phyloP scores from a whole-genome alignment of 1,140 invertebrate species.

The Contarinia nasturtii region DNA sequence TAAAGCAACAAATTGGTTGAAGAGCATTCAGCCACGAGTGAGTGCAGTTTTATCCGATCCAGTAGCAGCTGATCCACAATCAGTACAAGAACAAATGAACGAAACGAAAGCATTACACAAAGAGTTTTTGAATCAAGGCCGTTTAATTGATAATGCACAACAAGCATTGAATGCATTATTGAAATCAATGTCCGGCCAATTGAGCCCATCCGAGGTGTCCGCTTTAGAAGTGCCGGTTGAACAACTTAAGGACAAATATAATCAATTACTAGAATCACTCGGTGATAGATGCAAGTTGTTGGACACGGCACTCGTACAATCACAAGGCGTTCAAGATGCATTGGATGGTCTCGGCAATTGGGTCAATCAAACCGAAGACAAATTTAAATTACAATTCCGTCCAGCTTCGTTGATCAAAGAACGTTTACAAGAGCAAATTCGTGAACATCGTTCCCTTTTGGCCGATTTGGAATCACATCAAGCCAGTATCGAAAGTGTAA shows the following conservation, averaged over 20 bases:
- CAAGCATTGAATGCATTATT: slow-evolving; percentile 50
- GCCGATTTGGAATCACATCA: slow-evolving; percentile 71
- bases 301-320: slow-evolving; percentile 76
- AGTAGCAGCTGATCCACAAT: slow-evolving; percentile 66
- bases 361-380: slow-evolving; percentile 66
- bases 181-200: slow-evolving; percentile 55
- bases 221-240: slow-evolving; percentile 60
- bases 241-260: slow-evolving; percentile 58
- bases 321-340: slow-evolving; percentile 86
- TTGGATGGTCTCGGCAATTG: slow-evolving; percentile 68
- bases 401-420: slow-evolving; percentile 77
- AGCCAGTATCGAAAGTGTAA: slow-evolving; percentile 64
- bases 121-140: slow-evolving; percentile 68
- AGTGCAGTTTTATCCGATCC: slow-evolving; percentile 58
- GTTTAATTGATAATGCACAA: slow-evolving; percentile 55
- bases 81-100: slow-evolving; percentile 71
- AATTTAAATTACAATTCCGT: slow-evolving; percentile 58
- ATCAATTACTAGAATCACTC: slow-evolving; percentile 46
- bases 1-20: slow-evolving; percentile 65
- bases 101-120: slow-evolving; percentile 68
- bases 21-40: slow-evolving; percentile 59
- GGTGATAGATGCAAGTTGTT: slow-evolving; percentile 63
- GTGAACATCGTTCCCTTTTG: slow-evolving; percentile 60
- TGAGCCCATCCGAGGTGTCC: slow-evolving; percentile 54
- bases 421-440: slow-evolving; percentile 72